phyloP scores from a whole-genome alignment of 1,140 invertebrate genomes.

The Lepeophtheirus salmonis region DNA sequence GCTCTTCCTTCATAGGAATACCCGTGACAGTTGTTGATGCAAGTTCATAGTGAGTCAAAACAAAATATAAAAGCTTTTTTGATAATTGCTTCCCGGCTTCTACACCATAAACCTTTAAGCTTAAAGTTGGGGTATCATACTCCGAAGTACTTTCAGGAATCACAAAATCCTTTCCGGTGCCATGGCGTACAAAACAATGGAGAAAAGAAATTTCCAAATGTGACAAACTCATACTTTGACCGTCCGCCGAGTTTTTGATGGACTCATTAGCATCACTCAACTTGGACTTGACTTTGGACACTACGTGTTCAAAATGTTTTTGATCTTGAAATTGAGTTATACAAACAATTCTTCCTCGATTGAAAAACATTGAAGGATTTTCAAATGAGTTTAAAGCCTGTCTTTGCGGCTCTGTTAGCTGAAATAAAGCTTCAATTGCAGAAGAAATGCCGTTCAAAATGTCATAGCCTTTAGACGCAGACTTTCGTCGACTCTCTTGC shows the following conservation, averaged over 20 bases:
- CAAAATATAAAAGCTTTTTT: constrained; percentile 43
- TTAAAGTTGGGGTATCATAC: constrained; percentile 25
- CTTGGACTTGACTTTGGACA: constrained; percentile 62
- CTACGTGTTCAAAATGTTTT: constrained; percentile 54
- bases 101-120: constrained; percentile 30
- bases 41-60: constrained; percentile 58
- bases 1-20: constrained; percentile 98
- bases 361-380: constrained; percentile 36
- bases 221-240: constrained; percentile 12
- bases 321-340: constrained; percentile 67
- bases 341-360: constrained; percentile 63
- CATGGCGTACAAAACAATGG: constrained; percentile 18
- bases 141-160: constrained; percentile 22
- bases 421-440: constrained; percentile 64
- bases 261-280: constrained; percentile 55
- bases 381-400: constrained; percentile 37
- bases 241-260: not conserved
- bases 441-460: constrained; percentile 63
- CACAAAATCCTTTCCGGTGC: constrained; percentile 6
- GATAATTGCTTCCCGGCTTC: constrained; percentile 34
- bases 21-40: constrained; percentile 88
- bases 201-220: constrained; percentile 23
- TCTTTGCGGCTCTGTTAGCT: constrained; percentile 53
- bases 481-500: constrained; percentile 23
- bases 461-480: constrained; percentile 37